Conservation (phyloP, 2,888 invertebrate species). For the Heliconius ismenius region DNA sequence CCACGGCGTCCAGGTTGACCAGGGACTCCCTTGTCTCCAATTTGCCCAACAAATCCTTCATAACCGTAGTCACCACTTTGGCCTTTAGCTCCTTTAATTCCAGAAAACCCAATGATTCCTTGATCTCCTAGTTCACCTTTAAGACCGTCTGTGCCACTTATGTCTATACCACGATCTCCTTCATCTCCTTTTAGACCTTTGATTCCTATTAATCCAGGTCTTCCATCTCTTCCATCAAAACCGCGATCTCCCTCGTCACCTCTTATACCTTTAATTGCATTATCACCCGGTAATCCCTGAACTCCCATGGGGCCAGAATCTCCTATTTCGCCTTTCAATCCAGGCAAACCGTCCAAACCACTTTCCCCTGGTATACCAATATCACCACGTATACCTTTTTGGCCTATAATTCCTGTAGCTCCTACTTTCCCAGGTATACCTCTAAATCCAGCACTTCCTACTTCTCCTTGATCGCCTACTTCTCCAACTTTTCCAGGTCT, state of each 20-base stretch:
- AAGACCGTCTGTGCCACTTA: constrained; percentile 73
- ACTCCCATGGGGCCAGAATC: constrained; percentile 79
- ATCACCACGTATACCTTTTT: constrained; percentile 54
- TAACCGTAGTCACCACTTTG: constrained; percentile 80
- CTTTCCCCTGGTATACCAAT: constrained; percentile 55
- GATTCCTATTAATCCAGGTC: constrained; percentile 76
- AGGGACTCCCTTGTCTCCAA: constrained; percentile 76
- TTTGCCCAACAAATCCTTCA: constrained; percentile 72
- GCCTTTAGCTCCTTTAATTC: constrained; percentile 80
- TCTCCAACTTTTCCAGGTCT: constrained; percentile 59
- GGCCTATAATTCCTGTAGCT: constrained; percentile 57
- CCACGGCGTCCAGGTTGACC: constrained; percentile 84
- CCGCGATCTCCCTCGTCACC: constrained; percentile 79
- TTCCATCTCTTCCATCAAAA: constrained; percentile 54
- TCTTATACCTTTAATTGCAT: constrained; percentile 82
- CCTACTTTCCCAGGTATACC: constrained; percentile 86
- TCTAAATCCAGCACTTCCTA: constrained; percentile 82
- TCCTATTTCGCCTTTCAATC: constrained; percentile 64
- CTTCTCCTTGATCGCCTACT: constrained; percentile 71
- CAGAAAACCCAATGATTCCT: constrained; percentile 78
- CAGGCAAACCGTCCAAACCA: constrained; percentile 70
- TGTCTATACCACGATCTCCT: constrained; percentile 80
- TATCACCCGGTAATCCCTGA: constrained; percentile 81
- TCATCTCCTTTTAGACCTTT: constrained; percentile 83
- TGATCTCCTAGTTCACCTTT: constrained; percentile 84